Evolutionary conservation across 2,797 vertebrate genomes (phyloP).

Genomic region (Pseudocheirus occidentalis): DNA sequence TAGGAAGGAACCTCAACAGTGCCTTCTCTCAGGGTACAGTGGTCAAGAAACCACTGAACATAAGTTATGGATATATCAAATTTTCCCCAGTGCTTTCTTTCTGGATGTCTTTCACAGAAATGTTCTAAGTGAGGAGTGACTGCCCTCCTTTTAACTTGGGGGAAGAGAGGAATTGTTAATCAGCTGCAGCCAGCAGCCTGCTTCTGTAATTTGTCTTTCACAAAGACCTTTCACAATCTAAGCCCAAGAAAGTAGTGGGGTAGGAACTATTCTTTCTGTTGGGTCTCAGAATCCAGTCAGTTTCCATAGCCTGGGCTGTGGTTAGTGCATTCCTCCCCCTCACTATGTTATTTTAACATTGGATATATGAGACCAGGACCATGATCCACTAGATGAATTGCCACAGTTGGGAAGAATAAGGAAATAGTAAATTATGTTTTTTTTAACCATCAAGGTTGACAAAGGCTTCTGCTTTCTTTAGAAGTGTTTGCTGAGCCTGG

Average conservation of each 20-base stretch:
- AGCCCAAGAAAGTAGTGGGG: not conserved
- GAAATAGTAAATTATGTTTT: not conserved
- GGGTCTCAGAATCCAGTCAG: not conserved
- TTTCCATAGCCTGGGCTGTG: not conserved
- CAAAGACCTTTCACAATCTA: not conserved
- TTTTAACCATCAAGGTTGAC: not conserved
- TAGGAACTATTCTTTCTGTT: not conserved
- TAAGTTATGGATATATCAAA: not conserved
- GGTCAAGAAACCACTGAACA: not conserved
- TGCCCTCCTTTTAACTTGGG: not conserved
- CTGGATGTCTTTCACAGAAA: accelerated
- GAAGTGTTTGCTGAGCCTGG: not conserved
- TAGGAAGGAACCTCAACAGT: not conserved
- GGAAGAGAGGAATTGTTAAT: not conserved
- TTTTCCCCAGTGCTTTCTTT: not conserved
- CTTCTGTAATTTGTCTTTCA: not conserved
- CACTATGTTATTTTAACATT: not conserved
- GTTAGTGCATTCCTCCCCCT: not conserved
- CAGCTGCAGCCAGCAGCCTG: not conserved
- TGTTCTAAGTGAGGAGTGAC: not conserved
- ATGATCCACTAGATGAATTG: not conserved
- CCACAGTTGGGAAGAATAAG: not conserved
- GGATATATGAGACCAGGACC: accelerated
- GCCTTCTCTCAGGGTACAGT: not conserved
- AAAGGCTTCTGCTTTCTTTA: conserved; percentile 16